Evolutionary conservation across 2,113 vertebrate species (phyloP).

Genomic region (Gobio gobio): DNA sequence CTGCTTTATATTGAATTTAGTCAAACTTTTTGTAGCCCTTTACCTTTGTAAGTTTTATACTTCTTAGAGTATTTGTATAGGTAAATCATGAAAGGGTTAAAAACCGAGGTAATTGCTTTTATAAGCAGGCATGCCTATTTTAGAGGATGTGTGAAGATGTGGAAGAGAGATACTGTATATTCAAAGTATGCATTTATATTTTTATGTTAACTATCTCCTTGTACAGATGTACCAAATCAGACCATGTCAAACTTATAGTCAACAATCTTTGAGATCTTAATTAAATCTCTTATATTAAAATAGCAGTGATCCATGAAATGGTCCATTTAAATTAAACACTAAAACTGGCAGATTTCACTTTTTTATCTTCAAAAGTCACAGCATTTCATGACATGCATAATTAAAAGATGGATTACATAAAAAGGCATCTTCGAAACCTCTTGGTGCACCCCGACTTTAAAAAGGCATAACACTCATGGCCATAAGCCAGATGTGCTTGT

Average conservation of each 20-base stretch:
- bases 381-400: not conserved
- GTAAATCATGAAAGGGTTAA: not conserved
- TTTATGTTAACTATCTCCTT: not conserved
- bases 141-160: not conserved
- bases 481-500: not conserved
- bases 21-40: not conserved
- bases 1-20: not conserved
- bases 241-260: not conserved
- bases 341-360: not conserved
- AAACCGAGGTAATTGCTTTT: not conserved
- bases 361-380: not conserved
- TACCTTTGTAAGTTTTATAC: not conserved
- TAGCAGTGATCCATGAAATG: not conserved
- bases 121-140: not conserved
- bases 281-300: constrained; percentile 19
- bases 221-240: constrained; percentile 1
- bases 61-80: not conserved
- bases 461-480: not conserved
- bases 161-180: not conserved
- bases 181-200: not conserved
- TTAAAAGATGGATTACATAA: not conserved
- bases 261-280: constrained; percentile 19
- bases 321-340: not conserved
- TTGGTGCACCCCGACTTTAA: not conserved
- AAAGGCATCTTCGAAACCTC: not conserved